phyloP scores from a whole-genome alignment of 2,113 vertebrate genomes.

The Okapia johnstoni region DNA sequence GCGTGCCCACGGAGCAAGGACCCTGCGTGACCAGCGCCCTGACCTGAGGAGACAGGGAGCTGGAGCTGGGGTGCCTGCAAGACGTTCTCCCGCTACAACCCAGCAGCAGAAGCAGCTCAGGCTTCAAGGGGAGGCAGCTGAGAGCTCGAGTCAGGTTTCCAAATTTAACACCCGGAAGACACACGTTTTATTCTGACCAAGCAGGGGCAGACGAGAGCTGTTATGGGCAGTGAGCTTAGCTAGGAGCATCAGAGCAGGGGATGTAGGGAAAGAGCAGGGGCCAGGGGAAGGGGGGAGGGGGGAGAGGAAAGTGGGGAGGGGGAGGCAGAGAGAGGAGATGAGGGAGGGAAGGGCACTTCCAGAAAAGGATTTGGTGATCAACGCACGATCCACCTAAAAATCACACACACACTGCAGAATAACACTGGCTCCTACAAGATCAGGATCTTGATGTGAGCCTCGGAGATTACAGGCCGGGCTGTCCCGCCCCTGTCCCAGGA shows the following conservation, averaged over 20 bases:
- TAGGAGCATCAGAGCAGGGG: too few species aligned
- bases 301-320: accelerated
- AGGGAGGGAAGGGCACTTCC: accelerated
- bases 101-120: neutral
- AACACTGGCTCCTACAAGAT: neutral
- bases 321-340: neutral
- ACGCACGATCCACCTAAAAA: neutral
- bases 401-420: neutral
- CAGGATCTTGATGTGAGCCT: too few species aligned
- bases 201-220: neutral
- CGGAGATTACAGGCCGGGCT: accelerated
- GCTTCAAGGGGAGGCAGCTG: too few species aligned
- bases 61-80: neutral
- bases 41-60: neutral
- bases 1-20: neutral
- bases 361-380: neutral
- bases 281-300: accelerated
- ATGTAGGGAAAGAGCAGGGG: accelerated
- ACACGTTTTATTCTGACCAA: neutral
- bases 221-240: neutral
- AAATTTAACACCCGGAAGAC: neutral
- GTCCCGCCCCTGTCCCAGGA: neutral
- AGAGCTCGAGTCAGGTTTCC: neutral
- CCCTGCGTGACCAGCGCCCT: accelerated
- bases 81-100: neutral